These are phyloP conservation scores for Anoplopoma fimbria DNA, from an alignment of 2,113 vertebrate species.

Conservation along the genomic window DNA sequence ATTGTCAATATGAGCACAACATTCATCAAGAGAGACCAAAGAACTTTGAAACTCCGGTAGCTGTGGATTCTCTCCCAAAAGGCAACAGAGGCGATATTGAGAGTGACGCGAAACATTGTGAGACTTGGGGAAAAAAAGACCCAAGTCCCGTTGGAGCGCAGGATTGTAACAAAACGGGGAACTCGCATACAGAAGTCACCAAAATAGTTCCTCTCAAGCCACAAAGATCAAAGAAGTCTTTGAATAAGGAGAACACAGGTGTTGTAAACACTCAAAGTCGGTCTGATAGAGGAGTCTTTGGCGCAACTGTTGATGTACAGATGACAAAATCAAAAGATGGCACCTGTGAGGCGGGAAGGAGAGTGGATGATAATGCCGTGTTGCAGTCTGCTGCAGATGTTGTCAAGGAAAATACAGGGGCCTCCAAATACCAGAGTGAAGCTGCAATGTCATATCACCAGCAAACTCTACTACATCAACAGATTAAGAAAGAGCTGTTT, in stretches of 20 bases:
- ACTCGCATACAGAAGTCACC: constrained; percentile 69
- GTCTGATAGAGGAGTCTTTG: constrained; percentile 36
- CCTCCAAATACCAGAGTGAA: constrained; percentile 12
- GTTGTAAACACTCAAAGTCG: constrained; percentile 44
- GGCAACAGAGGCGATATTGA: constrained; percentile 5
- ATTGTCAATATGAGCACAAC: constrained; percentile 30
- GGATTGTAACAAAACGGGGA: constrained; percentile 60
- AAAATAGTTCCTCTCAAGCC: constrained; percentile 84
- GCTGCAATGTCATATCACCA: constrained; percentile 27
- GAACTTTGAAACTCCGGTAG: constrained; percentile 27
- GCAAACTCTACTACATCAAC: constrained; percentile 26
- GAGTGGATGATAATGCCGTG: constrained; percentile 21
- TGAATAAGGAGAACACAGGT: constrained; percentile 77
- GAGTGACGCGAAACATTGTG: constrained; percentile 23
- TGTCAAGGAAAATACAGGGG: constrained; percentile 35
- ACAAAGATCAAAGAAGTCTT: constrained; percentile 84
- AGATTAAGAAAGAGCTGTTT: constrained; percentile 31
- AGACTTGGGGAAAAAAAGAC: constrained; percentile 55
- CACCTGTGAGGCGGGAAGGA: constrained; percentile 51
- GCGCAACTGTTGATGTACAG: constrained; percentile 43
- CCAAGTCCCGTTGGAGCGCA: constrained; percentile 43
- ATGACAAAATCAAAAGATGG: constrained; percentile 49
- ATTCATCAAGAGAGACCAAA: constrained; percentile 37
- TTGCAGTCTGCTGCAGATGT: constrained; percentile 25
- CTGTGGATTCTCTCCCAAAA: constrained; percentile 43